Conservation (phyloP, 2,113 vertebrate genomes). For the Columba janthina region DNA sequence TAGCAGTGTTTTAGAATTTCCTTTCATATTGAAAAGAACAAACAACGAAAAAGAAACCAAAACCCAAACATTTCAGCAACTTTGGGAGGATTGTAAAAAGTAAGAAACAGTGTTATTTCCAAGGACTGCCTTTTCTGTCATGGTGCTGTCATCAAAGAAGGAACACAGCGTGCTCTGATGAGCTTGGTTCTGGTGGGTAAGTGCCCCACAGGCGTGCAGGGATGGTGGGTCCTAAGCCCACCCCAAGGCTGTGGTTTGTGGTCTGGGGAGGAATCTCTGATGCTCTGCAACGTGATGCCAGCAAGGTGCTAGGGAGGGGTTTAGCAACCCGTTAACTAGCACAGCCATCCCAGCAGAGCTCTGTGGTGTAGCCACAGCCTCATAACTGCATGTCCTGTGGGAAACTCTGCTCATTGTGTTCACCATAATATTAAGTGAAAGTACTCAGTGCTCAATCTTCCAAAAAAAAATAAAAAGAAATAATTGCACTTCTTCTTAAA, state of each 20-base stretch:
- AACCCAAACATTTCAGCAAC: not conserved
- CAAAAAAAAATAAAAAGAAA: not conserved
- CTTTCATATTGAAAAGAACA: not conserved
- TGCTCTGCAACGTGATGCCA: rapidly evolving
- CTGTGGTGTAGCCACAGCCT: not conserved
- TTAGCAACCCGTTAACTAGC: not conserved
- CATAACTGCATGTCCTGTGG: not conserved
- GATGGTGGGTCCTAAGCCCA: rapidly evolving
- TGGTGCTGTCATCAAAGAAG: not conserved
- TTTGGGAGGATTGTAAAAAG: not conserved
- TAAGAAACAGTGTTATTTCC: not conserved
- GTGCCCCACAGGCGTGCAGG: rapidly evolving
- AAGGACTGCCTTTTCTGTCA: not conserved
- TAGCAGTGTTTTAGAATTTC: not conserved
- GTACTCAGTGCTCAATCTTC: not conserved
- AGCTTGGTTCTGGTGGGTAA: not conserved
- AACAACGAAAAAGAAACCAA: too few species aligned
- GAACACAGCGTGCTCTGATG: rapidly evolving
- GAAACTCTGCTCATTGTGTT: not conserved
- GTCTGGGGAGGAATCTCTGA: not conserved
- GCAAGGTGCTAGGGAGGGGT: not conserved
- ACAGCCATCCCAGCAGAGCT: not conserved
- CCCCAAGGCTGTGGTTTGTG: rapidly evolving
- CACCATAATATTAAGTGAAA: not conserved
- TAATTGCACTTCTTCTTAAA: not conserved